phyloP scores from a whole-genome alignment of 2,797 vertebrate species.

The Chelonia mydas region DNA sequence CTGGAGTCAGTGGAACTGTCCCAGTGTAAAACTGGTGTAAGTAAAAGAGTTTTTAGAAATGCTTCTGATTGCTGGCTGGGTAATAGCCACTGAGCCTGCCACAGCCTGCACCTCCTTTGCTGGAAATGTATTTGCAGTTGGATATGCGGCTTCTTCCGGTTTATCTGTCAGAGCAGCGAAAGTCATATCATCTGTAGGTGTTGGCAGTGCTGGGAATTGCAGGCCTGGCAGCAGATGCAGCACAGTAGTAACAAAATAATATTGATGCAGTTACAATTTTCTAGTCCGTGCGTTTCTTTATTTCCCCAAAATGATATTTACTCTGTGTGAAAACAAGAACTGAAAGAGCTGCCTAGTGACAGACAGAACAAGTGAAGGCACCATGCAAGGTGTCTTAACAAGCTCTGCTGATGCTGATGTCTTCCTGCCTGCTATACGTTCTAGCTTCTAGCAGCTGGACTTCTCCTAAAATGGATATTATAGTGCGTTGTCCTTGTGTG shows the following conservation, averaged over 20 bases:
- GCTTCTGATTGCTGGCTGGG: background rate
- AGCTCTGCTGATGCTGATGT: background rate
- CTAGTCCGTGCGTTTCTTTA: background rate
- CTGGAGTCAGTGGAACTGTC: background rate
- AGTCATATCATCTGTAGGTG: background rate
- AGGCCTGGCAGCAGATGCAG: background rate
- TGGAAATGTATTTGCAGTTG: background rate
- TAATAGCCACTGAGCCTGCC: background rate
- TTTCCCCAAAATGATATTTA: background rate
- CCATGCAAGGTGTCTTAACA: background rate
- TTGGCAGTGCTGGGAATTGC: background rate
- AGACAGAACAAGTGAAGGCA: background rate
- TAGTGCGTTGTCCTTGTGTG: background rate
- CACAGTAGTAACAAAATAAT: background rate
- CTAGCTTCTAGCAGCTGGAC: background rate
- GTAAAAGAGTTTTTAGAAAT: background rate
- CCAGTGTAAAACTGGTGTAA: accelerated
- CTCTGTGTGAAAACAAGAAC: background rate
- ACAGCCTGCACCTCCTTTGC: background rate
- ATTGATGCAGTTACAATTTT: background rate
- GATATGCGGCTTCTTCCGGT: background rate
- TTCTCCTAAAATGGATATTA: background rate
- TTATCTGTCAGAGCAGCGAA: background rate
- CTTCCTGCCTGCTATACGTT: background rate
- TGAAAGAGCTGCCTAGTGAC: background rate